Evolutionary conservation across 2,797 vertebrate species (phyloP), one percentile per base, ranked within the genome.

Genomic region (Melopsittacus undulatus): DNA sequence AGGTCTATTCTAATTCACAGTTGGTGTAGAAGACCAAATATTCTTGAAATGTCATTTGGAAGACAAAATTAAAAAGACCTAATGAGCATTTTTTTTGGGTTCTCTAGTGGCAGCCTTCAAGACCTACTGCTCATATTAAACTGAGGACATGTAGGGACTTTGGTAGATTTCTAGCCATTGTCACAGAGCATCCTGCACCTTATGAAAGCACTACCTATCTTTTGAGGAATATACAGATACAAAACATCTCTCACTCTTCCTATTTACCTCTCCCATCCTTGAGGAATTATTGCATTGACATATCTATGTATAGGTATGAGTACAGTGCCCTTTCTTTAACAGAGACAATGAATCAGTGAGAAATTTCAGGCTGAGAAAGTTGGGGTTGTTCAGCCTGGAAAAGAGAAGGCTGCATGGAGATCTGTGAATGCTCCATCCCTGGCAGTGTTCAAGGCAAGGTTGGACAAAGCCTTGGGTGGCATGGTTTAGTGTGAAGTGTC

Each of bases 91-190:
- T 73, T 59, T 36, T 34, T 69, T 69, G 23, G 9, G 5, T 5
- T 59, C 7, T 34, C 16, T 87, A 57, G n/a, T 7, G 5, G 2
- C 56, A 79, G 8, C 6, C 34, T 64, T 74, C 34, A 34, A 43
- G 40, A 59, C 20, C 38, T 38, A 26, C 22, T 10, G 6, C 19
- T 57, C 42, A 2, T 42, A 11, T 23, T 51, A 3, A 32, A n/a
- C 0, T 1, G 43, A 30, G 6, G 22, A 8, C 32, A 34, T 38
- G 20, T 0, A 0, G 20, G 8, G 11, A 12, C 11, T 83, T 38
- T 0, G 0, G 45, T 46, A 46, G 26, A 17, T 38, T 85, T 81
- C 23, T 73, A 30, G 6, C 18, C 16, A 13, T 52, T 6, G 3
- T 27, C 8, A 13, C 7, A 48, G 43, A 22, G 15, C 26, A 51